Evolutionary conservation across 2,888 invertebrate genomes (phyloP).

Genomic region (Masnerella sp.): DNA sequence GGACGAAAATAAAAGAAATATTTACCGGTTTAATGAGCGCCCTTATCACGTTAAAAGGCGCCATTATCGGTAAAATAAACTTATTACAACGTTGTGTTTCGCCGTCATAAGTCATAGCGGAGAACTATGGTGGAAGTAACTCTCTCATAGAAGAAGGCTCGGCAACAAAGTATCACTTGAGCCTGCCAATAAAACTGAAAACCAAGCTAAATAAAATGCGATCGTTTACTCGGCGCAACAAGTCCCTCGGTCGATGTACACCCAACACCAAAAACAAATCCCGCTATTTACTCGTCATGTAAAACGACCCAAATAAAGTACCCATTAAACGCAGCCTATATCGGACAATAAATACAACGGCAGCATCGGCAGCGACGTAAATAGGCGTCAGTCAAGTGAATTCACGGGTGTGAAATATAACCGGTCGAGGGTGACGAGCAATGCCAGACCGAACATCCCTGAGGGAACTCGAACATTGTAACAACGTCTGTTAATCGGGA

Average conservation of each 20-base stretch:
- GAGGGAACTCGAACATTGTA: slow-evolving; percentile 45
- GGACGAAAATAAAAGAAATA: not conserved
- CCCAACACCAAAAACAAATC: slow-evolving; percentile 50
- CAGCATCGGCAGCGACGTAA: slow-evolving; percentile 49
- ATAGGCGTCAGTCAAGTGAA: slow-evolving; percentile 54
- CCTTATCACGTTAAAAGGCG: slow-evolving; percentile 3
- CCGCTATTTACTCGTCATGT: slow-evolving; percentile 55
- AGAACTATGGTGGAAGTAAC: slow-evolving; percentile 21
- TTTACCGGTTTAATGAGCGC: slow-evolving; percentile 1
- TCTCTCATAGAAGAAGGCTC: slow-evolving; percentile 33
- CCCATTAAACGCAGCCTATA: slow-evolving; percentile 47
- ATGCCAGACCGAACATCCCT: slow-evolving; percentile 40
- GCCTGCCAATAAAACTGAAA: slow-evolving; percentile 50
- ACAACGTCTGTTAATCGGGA: slow-evolving; percentile 44
- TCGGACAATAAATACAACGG: slow-evolving; percentile 51
- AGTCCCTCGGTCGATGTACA: slow-evolving; percentile 39
- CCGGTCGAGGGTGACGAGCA: slow-evolving; percentile 52
- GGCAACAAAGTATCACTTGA: slow-evolving; percentile 35
- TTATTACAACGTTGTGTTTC: not conserved
- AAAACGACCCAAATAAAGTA: slow-evolving; percentile 56
- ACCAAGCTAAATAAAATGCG: slow-evolving; percentile 45
- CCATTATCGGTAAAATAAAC: slow-evolving; percentile 18
- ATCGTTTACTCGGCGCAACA: slow-evolving; percentile 46
- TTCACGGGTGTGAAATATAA: slow-evolving; percentile 58
- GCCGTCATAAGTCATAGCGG: slow-evolving; percentile 2